Percentiles rank a stretch among this genome's conserved stretches.
phyloP scores from a whole-genome alignment of 2,113 vertebrate genomes.

The Forbesichthys papilliferus region DNA sequence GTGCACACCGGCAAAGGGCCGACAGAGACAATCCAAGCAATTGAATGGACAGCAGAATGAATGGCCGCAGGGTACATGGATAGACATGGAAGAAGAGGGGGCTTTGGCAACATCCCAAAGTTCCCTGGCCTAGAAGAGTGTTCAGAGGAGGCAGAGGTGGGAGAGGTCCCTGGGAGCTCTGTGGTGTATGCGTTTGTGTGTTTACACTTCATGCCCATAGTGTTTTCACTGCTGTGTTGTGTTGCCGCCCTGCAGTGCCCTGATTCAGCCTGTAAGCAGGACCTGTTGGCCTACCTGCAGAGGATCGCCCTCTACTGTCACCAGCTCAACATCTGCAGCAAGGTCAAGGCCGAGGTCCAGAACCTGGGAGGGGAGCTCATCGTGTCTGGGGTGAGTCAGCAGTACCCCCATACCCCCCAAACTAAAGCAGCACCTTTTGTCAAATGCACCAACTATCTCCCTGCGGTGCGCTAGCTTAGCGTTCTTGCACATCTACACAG shows the following conservation, averaged over 20 bases:
- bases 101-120: not conserved
- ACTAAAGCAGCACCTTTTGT: no score
- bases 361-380: conserved; percentile 98
- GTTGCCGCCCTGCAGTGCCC: conserved; percentile 81
- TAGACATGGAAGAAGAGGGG: conserved; percentile 11
- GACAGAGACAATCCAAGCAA: not conserved
- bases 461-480: no score
- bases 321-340: conserved; percentile 99
- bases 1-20: not conserved
- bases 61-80: not conserved
- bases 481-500: no score
- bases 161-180: conserved; percentile 4
- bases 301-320: conserved; percentile 97
- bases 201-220: not conserved
- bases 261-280: conserved; percentile 95
- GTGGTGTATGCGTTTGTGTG: not conserved
- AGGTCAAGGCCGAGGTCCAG: conserved; percentile 98
- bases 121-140: not conserved
- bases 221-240: conserved; percentile 6
- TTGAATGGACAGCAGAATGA: conserved; percentile 1
- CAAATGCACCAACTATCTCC: no score
- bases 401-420: not conserved
- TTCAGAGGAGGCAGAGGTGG: not conserved
- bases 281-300: conserved; percentile 96
- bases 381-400: conserved; percentile 90